Evolutionary conservation across 2,888 invertebrate genomes (phyloP).

Genomic region (Mimas tiliae): DNA sequence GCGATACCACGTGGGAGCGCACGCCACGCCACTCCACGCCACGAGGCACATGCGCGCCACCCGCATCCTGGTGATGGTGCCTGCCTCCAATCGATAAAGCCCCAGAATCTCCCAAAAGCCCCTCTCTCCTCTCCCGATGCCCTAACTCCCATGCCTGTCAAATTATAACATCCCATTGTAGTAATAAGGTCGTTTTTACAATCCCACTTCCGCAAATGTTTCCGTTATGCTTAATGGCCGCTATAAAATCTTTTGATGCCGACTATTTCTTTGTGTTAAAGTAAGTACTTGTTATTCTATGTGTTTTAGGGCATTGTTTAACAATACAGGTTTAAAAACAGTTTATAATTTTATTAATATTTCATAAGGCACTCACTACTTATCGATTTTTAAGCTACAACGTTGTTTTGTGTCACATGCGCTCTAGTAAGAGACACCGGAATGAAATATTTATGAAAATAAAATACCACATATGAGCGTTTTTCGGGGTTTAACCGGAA

Average conservation of each 20-base stretch:
- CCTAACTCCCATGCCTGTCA: constrained; percentile 67
- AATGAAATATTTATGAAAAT: constrained; percentile 12
- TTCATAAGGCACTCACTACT: background rate
- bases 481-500: background rate
- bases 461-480: background rate
- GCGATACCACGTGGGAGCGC: constrained; percentile 31
- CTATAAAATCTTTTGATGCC: constrained; percentile 69
- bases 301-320: constrained; percentile 36
- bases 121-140: constrained; percentile 67
- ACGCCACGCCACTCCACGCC: constrained; percentile 26
- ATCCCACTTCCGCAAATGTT: constrained; percentile 63
- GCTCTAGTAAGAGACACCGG: background rate
- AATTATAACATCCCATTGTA: constrained; percentile 78
- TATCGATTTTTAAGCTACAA: constrained; percentile 11
- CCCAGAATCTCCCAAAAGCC: constrained; percentile 73
- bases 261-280: constrained; percentile 62
- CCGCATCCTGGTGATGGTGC: constrained; percentile 72
- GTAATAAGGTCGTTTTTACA: constrained; percentile 78
- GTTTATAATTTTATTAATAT: constrained; percentile 1
- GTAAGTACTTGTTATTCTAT: constrained; percentile 38
- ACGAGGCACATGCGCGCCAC: constrained; percentile 47
- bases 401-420: background rate
- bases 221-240: constrained; percentile 70
- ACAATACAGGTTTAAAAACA: background rate
- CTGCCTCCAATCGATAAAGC: constrained; percentile 76